Evolutionary conservation across 1,140 invertebrate genomes (phyloP), one percentile per base, ranked within the genome.

Genomic region (Tachypleus tridentatus): DNA sequence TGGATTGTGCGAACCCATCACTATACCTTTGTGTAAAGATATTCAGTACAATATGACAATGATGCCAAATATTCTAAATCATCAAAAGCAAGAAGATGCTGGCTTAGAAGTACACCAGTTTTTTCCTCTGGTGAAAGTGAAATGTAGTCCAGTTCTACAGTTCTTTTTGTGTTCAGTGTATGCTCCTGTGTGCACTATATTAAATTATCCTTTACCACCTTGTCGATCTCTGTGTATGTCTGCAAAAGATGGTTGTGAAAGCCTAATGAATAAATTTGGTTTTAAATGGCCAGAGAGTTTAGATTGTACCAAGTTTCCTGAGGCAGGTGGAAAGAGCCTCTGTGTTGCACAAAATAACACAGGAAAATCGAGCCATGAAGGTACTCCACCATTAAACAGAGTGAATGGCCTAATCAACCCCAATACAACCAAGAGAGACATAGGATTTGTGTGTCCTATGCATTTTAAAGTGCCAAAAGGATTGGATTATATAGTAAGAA

Each of bases 141-240:
- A 93, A 70, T 99, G 97, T 77, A 96, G 92, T 68, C 85, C 89
- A 0, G 90, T 98, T 76, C 78, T 98, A 51, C 89, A 93, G 74
- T 88, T 98, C 67, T 99, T 99, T 76, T 78, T 99, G 29, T 99
- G 97, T 79, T 89, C 93, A 0, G 84, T 99, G 61, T 99, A 93
- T 77, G 90, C 88, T 4, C 97, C 97, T 0, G 88, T 98, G 0
- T 99, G 97, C 75, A 96, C 92, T 1, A 91, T 97, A 61, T 76
- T 98, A 64, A 91, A 95, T 50, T 79, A 82, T 67, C 86, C 93
- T 0, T 85, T 99, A 67, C 93, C 92, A 3, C 95, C 96, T 0
- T 99, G 96, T 75, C 81, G 89, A 53, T 87, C 88, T 48, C 81
- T 98, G 4, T 98, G 95, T 76, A 81, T 92, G 70, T 90, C 91